Percentiles rank a stretch among this genome's conserved stretches.
phyloP scores from a whole-genome alignment of 2,888 invertebrate genomes.

The Cotesia congregata region DNA sequence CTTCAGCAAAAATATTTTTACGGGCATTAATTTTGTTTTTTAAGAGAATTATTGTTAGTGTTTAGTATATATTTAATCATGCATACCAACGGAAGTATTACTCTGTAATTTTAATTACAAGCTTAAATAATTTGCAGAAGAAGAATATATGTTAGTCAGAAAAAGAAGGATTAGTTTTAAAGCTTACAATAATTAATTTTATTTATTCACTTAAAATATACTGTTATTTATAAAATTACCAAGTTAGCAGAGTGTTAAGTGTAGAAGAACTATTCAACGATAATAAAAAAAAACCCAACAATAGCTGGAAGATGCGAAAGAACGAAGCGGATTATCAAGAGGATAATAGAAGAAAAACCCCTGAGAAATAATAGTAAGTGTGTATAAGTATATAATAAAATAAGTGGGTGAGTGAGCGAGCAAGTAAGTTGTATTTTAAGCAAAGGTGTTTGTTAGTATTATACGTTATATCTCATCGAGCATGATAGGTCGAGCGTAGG shows the following conservation, averaged over 20 bases:
- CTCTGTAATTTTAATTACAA: neutral
- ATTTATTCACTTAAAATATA: conserved; percentile 1
- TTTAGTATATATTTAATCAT: conserved; percentile 4
- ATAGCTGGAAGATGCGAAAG: neutral
- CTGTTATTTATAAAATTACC: neutral
- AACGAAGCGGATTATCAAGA: conserved; percentile 25
- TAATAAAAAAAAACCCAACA: neutral
- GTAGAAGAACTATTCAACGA: conserved; percentile 5
- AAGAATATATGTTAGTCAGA: neutral
- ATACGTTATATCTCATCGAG: conserved; percentile 35
- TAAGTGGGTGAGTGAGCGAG: neutral
- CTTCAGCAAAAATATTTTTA: conserved; percentile 20
- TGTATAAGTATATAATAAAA: conserved; percentile 15
- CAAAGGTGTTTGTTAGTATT: conserved; percentile 34
- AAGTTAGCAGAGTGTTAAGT: conserved; percentile 8
- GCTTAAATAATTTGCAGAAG: too few species aligned
- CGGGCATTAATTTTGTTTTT: conserved; percentile 1
- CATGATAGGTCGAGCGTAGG: conserved; percentile 46
- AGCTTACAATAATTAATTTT: neutral
- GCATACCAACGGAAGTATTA: neutral
- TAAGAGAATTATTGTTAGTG: neutral
- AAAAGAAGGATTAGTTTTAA: neutral
- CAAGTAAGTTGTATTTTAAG: neutral
- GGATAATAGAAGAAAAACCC: conserved; percentile 17
- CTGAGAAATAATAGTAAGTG: neutral